These are phyloP conservation scores for Lasioglossum figueresi DNA, from an alignment of 2,888 invertebrate species.

Conservation along the genomic window DNA sequence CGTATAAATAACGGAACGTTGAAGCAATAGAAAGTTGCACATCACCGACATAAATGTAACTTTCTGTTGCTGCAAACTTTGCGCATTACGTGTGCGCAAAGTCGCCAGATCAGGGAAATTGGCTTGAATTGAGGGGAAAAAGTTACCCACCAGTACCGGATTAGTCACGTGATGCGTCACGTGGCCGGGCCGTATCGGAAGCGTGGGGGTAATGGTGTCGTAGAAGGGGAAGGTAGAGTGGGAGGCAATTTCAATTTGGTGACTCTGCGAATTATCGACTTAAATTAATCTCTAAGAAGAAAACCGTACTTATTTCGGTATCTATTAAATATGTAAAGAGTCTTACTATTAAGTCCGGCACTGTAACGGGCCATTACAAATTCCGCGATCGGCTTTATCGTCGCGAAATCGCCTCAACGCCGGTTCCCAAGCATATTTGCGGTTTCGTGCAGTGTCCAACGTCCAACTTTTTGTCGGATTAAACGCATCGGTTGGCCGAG, in stretches of 20 bases:
- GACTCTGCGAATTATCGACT: not conserved
- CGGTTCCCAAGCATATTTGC: slow-evolving; percentile 55
- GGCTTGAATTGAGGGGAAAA: too few species aligned
- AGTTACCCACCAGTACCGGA: too few species aligned
- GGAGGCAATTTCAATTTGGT: too few species aligned
- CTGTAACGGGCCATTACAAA: not conserved
- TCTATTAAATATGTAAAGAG: not conserved
- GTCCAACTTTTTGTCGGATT: slow-evolving; percentile 71
- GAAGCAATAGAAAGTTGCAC: not conserved
- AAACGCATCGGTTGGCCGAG: slow-evolving; percentile 69
- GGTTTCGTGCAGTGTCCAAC: slow-evolving; percentile 67
- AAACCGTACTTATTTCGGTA: not conserved
- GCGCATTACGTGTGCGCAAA: too few species aligned
- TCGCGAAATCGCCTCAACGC: not conserved
- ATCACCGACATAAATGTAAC: not conserved
- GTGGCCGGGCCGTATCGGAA: too few species aligned
- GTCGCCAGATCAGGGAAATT: too few species aligned
- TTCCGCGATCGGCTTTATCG: not conserved
- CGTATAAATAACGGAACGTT: not conserved
- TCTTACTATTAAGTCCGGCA: not conserved
- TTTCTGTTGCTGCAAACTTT: not conserved
- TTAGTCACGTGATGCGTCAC: too few species aligned
- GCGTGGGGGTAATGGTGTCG: too few species aligned
- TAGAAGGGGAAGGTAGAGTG: too few species aligned
- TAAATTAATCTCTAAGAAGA: not conserved